Percentiles rank a stretch among this genome's conserved stretches.
Evolutionary conservation across 2,113 vertebrate genomes (phyloP).

Genomic region (Saccopteryx bilineata): DNA sequence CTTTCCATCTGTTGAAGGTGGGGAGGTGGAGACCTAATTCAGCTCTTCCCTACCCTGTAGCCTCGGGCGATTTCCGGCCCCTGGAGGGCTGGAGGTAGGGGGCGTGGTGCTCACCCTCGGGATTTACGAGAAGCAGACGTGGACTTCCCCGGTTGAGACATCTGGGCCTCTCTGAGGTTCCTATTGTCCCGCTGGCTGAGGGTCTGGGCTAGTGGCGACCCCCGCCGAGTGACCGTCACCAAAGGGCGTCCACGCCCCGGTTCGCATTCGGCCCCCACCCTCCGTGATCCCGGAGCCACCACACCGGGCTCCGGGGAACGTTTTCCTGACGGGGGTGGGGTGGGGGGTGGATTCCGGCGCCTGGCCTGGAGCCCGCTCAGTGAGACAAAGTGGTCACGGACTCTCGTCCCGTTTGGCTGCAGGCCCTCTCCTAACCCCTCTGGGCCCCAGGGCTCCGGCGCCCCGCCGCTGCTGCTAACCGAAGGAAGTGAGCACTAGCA

Average conservation of each 20-base stretch:
- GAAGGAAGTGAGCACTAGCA: no score
- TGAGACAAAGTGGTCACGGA: neutral
- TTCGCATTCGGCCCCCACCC: neutral
- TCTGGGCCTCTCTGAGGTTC: constrained; percentile 68
- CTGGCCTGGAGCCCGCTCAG: neutral
- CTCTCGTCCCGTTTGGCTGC: neutral
- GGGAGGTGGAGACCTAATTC: neutral
- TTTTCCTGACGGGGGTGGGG: no score
- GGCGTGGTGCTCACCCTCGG: constrained; percentile 38
- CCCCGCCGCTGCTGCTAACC: neutral
- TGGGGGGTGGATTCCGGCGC: neutral
- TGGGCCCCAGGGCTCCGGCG: neutral
- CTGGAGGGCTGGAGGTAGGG: neutral
- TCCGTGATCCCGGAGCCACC: neutral
- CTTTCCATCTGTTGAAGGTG: neutral
- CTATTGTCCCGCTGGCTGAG: constrained; percentile 52
- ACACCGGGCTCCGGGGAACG: neutral
- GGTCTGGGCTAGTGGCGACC: neutral
- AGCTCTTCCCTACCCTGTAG: neutral
- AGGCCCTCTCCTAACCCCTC: neutral
- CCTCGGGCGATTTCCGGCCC: neutral
- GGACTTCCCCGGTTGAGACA: constrained; percentile 66
- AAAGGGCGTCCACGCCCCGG: neutral
- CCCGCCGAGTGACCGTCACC: neutral
- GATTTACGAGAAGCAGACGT: constrained; percentile 66